phyloP scores from a whole-genome alignment of 2,797 vertebrate species.

The Betta splendens region DNA sequence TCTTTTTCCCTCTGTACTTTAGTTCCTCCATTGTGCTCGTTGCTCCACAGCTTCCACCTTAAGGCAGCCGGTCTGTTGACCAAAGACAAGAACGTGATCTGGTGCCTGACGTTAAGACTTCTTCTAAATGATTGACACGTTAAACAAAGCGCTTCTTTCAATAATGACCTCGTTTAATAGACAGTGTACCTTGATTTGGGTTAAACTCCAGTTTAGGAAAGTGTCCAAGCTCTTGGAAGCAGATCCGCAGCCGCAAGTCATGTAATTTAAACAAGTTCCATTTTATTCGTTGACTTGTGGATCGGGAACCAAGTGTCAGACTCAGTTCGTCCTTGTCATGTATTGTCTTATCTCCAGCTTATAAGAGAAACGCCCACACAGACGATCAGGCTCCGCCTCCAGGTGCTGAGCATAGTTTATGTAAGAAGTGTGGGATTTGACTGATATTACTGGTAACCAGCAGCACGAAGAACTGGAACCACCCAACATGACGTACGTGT shows the following conservation, averaged over 20 bases:
- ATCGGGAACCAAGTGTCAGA: background rate
- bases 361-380: constrained; percentile 30
- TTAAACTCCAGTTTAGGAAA: constrained; percentile 4
- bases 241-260: background rate
- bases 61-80: background rate
- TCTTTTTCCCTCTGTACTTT: constrained; percentile 66
- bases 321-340: constrained; percentile 12
- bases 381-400: constrained; percentile 32
- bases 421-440: constrained; percentile 10
- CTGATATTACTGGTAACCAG: constrained; percentile 1
- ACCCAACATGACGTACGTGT: background rate
- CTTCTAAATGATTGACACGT: too few relatives aligned
- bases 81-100: background rate
- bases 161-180: background rate
- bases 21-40: constrained; percentile 73
- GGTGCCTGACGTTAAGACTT: background rate
- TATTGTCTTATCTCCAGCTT: constrained; percentile 33
- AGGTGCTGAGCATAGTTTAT: constrained; percentile 29
- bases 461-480: constrained; percentile 11
- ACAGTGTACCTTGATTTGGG: constrained; percentile 36
- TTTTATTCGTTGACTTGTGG: background rate
- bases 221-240: constrained; percentile 4
- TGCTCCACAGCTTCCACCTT: constrained; percentile 4
- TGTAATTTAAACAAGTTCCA: background rate
- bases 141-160: too few relatives aligned